Base-by-base conservation (phyloP, 2,888 invertebrate genomes). In the Clivina fossor region DNA sequence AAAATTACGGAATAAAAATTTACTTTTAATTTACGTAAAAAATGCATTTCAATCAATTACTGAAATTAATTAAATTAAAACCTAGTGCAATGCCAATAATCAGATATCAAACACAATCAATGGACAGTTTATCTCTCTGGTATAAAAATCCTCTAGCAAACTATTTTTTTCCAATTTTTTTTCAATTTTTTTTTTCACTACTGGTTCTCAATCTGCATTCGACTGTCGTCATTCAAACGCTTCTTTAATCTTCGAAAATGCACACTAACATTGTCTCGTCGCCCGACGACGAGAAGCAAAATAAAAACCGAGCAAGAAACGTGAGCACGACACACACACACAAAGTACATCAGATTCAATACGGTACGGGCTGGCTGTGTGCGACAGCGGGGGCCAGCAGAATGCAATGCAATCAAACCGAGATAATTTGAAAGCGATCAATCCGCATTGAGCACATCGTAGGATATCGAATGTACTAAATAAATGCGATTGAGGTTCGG, bases 391-490 rank as follows among this genome's bases (percentile, higher is more conserved):
- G 9, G 22, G 7, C 16, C 16, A 26, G 15, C 15, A 8, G 35
- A 35, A 35, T 8, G 4, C 13, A 37, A 35, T n/a, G 35, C 48
- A 28, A 48, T 48, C 37, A 35, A 48, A 24, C 37, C 22, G 15
- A 37, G 47, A 48, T 48, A 48, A 48, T 37, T 48, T 48, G 48
- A 48, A 48, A 48, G 48, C 48, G 48, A 48, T 48, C 48, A 48
- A 28, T 24, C 28, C 37, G 24, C 48, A 48, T 37, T 48, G 48
- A 44, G 32, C 30, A 24, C 5, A 24, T 24, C n/a, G n/a, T n/a
- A n/a, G n/a, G n/a, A n/a, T n/a, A n/a, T n/a, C n/a, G n/a, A n/a
- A n/a, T n/a, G n/a, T n/a, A n/a, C n/a, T n/a, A n/a, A n/a, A n/a
- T n/a, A n/a, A n/a, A n/a, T n/a, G n/a, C n/a, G n/a, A n/a, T n/a